These are phyloP conservation scores for Eurois occulta DNA, from an alignment of 2,888 invertebrate genomes.

Conservation along the genomic window DNA sequence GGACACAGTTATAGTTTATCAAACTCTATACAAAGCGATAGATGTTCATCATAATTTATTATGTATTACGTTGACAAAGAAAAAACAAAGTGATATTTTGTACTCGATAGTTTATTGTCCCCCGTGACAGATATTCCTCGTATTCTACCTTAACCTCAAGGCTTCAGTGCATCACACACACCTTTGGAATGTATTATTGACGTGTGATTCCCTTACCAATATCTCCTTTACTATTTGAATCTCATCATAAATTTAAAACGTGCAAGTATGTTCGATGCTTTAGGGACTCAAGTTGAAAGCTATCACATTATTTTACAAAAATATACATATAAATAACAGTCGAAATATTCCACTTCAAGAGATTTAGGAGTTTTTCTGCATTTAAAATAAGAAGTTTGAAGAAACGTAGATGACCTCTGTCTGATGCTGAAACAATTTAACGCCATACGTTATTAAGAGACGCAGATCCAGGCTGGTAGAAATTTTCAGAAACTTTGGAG, in stretches of 20 bases:
- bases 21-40: constrained; percentile 27
- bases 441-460: neutral
- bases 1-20: constrained; percentile 30
- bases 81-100: constrained; percentile 34
- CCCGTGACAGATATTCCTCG: constrained; percentile 4
- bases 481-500: neutral
- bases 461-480: neutral
- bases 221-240: constrained; percentile 27
- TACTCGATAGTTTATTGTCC: constrained; percentile 41
- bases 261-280: constrained; percentile 19
- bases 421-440: neutral
- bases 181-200: constrained; percentile 40
- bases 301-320: constrained; percentile 14
- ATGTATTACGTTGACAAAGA: constrained; percentile 1
- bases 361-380: neutral
- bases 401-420: neutral
- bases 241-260: constrained; percentile 33
- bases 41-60: constrained; percentile 9
- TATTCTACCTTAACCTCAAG: constrained; percentile 12
- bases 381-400: neutral
- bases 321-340: too few species aligned
- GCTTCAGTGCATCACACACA: neutral
- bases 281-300: constrained; percentile 11
- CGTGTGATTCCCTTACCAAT: constrained; percentile 17
- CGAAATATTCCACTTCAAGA: neutral